Evolutionary conservation across 2,113 vertebrate genomes (phyloP), one percentile per base, ranked within the genome.

Genomic region (Aldabrachelys gigantea): DNA sequence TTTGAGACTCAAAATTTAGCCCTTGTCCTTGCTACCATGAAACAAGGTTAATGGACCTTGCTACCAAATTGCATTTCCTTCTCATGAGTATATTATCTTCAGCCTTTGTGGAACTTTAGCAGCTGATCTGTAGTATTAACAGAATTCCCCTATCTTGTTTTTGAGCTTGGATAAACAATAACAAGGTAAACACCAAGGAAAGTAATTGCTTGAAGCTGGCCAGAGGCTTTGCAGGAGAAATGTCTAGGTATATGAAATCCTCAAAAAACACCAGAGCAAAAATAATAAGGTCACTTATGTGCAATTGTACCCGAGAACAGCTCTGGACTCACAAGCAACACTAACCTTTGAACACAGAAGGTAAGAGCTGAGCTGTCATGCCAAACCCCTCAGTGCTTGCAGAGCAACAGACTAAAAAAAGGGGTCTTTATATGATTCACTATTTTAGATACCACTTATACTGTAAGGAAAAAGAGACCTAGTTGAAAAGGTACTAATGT

Each of bases 161-260:
- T 62, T 86, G 56, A 94, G 49, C 82, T 88, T 91, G 85, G 59
- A 87, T 19, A 94, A 95, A 84, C 10, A 97, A 87, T 16, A 83
- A 44, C 44, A 4, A 69, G 8, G 31, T 65, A 65, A 65, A 65
- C 31, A 53, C 59, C 53, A 75, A 59, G 31, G 80, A 84, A 93
- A 50, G 6, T 4, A 82, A 54, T n/a, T 41, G 31, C 14, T 87
- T 89, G 41, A 65, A 92, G 57, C 16, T 12, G 62, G 57, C 72
- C 49, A n/a, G 38, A 87, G 65, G 8, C 65, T 69, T n/a, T 38
- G 17, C 65, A 69, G 65, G 35, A 69, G 17, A n/a, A 38, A 69
- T 69, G 35, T 38, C 65, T n/a, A 69, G 35, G 65, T 69, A 69
- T 0, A 1, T 49, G 3, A 90, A 88, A 91, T 29, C 29, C 10